Base-by-base conservation (phyloP, 2,797 vertebrate species). In the Chelon auratus region DNA sequence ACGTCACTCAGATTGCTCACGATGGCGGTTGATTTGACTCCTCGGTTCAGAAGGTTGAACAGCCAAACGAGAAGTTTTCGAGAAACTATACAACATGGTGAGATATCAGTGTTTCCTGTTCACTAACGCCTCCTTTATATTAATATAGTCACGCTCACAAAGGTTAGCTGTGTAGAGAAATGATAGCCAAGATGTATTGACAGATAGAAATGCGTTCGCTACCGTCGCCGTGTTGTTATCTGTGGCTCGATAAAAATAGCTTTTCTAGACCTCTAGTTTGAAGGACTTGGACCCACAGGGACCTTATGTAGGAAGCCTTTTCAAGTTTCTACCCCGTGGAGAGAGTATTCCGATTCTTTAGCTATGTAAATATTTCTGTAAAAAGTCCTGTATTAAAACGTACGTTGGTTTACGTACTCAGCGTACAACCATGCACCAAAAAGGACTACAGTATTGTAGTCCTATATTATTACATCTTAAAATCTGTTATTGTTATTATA, bases 11-110 rank as follows among this genome's bases (percentile, higher is more conserved):
- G 0, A 3, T 4, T 9, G 18, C 2, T 67, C 10, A 15, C 36
- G 26, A 95, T 95, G 95, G 95, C 94, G 94, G 92, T 90, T 15
- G 92, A 95, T 95, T 95, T 95, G 93, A 95, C 94, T 92, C 95
- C 94, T 50, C 91, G 94, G 22, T 95, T 95, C 33, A 87, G 95
- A 68, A 83, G 93, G 33, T 78, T 95, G 71, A 95, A 93, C 58
- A 95, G 95, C 65, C 92, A 95, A 84, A 92, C 89, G 0, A 85
- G 83, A 72, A 90, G 91, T 81, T 89, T 95, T 55, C 86, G 83
- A 36, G 92, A 92, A 58, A 91, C 86, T 52, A 60, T 84, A 50
- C 93, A 86, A 0, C 82, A 86, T 55, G 94, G 95, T 95, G 75
- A 86, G 90, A 52, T 39, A 12, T 10, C 1, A 18, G 0, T n/a